Evolutionary conservation across 2,113 vertebrate species (phyloP).

Genomic region (Silurus glanis): DNA sequence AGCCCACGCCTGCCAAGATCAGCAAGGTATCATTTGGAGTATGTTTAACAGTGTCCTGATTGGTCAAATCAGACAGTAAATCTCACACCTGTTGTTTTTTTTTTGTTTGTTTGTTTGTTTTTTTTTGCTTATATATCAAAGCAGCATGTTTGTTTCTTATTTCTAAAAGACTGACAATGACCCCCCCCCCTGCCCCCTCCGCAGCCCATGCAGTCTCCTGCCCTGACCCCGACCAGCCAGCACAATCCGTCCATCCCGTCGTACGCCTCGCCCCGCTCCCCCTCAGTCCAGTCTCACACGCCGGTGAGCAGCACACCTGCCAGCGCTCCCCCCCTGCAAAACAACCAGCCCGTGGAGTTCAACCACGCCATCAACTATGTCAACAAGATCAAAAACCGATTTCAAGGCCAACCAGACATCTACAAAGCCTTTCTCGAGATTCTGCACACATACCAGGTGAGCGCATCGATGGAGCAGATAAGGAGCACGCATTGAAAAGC

Average conservation of each 20-base stretch:
- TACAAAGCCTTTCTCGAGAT: slow-evolving; percentile 99
- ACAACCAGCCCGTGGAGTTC: slow-evolving; percentile 98
- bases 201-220: slow-evolving; percentile 90
- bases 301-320: slow-evolving; percentile 90
- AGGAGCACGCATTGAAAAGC: neutral
- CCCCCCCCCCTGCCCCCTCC: neutral
- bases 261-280: slow-evolving; percentile 90
- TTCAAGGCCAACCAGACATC: slow-evolving; percentile 98
- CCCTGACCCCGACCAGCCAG: slow-evolving; percentile 89
- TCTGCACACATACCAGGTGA: slow-evolving; percentile 94
- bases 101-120: no score
- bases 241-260: slow-evolving; percentile 90
- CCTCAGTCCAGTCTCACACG: slow-evolving; percentile 88
- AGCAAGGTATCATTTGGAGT: slow-evolving; percentile 81
- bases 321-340: slow-evolving; percentile 87
- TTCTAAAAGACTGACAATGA: neutral
- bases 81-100: neutral
- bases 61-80: neutral
- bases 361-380: slow-evolving; percentile 99
- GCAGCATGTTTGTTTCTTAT: neutral
- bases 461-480: neutral
- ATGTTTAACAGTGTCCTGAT: neutral
- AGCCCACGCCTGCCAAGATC: slow-evolving; percentile 82
- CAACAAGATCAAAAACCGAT: slow-evolving; percentile 99
- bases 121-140: no score